These are phyloP conservation scores for Drosophila ironensis DNA, from an alignment of 1,140 invertebrate species.

Conservation along the genomic window DNA sequence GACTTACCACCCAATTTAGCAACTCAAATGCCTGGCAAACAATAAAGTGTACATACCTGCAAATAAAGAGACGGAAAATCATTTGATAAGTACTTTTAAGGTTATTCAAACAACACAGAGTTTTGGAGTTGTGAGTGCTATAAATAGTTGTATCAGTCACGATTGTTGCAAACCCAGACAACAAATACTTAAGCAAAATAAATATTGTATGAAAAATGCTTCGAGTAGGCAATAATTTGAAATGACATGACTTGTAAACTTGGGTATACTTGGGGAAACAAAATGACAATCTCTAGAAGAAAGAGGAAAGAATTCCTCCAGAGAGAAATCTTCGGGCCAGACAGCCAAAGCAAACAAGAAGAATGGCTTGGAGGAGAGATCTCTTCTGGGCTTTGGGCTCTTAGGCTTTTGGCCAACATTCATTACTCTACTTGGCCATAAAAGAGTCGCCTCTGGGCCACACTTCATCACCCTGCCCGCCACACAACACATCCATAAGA, in stretches of 20 bases:
- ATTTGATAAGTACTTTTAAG: neutral
- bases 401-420: constrained; percentile 25
- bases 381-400: constrained; percentile 12
- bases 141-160: neutral
- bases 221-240: constrained; percentile 50
- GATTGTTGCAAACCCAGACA: constrained; percentile 12
- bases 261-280: constrained; percentile 30
- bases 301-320: constrained; percentile 14
- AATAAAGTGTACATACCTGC: neutral
- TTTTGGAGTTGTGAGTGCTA: neutral
- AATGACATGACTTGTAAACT: constrained; percentile 51
- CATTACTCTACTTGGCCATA: constrained; percentile 37
- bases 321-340: constrained; percentile 42
- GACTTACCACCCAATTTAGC: neutral
- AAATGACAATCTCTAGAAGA: neutral
- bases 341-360: constrained; percentile 37
- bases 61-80: neutral
- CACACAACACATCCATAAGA: constrained; percentile 38
- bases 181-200: constrained; percentile 10
- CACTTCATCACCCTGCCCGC: constrained; percentile 15
- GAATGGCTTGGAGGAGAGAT: constrained; percentile 9
- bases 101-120: neutral
- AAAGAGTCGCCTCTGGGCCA: constrained; percentile 33
- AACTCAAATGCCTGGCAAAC: neutral
- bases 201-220: constrained; percentile 14